Conservation (phyloP, 2,797 vertebrate genomes). For the Crenichthys baileyi region DNA sequence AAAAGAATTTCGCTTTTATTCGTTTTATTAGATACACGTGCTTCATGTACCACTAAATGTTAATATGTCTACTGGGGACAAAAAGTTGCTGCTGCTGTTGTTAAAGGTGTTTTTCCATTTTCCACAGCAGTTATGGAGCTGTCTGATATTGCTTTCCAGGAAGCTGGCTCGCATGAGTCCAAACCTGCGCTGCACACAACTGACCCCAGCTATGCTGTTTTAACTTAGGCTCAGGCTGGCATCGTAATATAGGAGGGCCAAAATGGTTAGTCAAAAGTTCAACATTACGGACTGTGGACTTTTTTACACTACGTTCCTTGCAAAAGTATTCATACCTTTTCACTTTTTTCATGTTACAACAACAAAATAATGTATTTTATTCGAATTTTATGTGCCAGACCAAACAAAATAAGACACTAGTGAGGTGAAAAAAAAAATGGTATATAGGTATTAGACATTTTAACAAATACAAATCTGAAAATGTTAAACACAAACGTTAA, state of each 20-base stretch:
- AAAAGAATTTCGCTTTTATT: background rate
- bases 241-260: background rate
- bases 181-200: background rate
- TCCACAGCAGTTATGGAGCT: background rate
- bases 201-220: background rate
- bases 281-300: background rate
- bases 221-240: background rate
- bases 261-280: background rate
- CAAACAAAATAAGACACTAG: background rate
- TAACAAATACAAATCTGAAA: too few species aligned
- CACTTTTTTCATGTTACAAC: background rate
- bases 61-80: background rate
- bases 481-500: too few species aligned
- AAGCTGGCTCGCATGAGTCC: too few species aligned
- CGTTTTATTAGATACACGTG: background rate
- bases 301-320: background rate
- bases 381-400: background rate
- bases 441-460: too few species aligned
- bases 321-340: background rate
- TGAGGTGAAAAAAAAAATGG: background rate
- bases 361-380: background rate
- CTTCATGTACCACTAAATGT: background rate
- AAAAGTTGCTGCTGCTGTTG: fast-evolving
- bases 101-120: background rate
- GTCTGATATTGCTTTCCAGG: too few species aligned